phyloP scores from a whole-genome alignment of 2,113 vertebrate genomes.

The Oreochromis tanganicae region DNA sequence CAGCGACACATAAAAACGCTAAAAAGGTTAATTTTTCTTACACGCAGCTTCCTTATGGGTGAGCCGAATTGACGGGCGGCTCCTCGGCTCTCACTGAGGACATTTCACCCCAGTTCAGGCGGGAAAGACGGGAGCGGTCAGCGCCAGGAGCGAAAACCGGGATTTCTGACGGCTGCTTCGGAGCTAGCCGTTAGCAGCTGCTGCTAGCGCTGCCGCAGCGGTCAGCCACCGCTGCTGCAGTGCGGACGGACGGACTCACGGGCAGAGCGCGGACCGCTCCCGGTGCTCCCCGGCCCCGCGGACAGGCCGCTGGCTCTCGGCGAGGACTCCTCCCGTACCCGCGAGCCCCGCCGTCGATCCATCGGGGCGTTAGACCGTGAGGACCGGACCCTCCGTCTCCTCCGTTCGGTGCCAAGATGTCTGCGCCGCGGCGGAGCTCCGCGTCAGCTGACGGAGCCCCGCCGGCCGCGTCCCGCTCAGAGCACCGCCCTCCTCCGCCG shows the following conservation, averaged over 20 bases:
- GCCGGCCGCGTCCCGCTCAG: conserved; percentile 16
- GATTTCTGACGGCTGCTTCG: neutral
- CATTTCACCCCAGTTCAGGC: too few relatives aligned
- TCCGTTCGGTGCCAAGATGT: conserved; percentile 37
- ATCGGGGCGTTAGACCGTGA: neutral
- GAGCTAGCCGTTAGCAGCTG: neutral
- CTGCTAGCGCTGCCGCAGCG: neutral
- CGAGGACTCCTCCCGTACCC: neutral
- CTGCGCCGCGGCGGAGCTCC: conserved; percentile 15
- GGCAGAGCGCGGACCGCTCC: neutral
- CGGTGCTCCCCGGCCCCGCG: neutral
- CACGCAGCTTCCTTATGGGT: accelerated
- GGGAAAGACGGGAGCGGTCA: neutral
- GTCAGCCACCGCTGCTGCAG: neutral
- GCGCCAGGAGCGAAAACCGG: accelerated
- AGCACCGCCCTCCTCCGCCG: neutral
- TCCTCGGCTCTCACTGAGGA: accelerated
- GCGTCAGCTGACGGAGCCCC: conserved; percentile 23
- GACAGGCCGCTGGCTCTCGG: neutral
- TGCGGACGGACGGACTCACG: neutral
- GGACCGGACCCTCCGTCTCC: neutral
- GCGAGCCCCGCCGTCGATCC: neutral
- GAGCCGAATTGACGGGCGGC: neutral
- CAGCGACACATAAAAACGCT: neutral
- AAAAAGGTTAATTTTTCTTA: accelerated